These are phyloP conservation scores for Sander vitreus DNA, from an alignment of 2,113 vertebrate species.

Conservation along the genomic window DNA sequence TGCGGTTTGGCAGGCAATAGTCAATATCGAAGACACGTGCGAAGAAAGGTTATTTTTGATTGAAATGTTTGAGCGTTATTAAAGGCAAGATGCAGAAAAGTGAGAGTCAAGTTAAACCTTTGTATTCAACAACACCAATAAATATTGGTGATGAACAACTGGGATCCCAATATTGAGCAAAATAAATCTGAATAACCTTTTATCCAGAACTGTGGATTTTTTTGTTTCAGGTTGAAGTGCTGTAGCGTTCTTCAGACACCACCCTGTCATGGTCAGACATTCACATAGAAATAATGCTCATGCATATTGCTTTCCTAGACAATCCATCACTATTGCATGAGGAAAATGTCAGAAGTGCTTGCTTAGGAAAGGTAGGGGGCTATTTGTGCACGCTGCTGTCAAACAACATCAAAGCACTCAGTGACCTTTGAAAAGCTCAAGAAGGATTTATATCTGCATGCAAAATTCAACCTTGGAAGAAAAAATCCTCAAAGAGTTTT, in stretches of 20 bases:
- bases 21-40: neutral
- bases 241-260: neutral
- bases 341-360: conserved; percentile 58
- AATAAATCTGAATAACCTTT: rapidly evolving
- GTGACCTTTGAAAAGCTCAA: conserved; percentile 69
- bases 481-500: conserved; percentile 19
- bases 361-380: conserved; percentile 56
- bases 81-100: neutral
- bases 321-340: conserved; percentile 48
- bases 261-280: conserved; percentile 6
- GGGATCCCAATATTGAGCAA: neutral
- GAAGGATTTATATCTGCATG: conserved; percentile 62
- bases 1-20: neutral
- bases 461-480: conserved; percentile 59
- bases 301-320: conserved; percentile 47
- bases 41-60: neutral
- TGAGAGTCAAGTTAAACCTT: neutral
- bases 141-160: neutral
- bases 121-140: neutral
- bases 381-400: conserved; percentile 61
- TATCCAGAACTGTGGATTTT: neutral
- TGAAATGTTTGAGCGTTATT: neutral
- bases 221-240: neutral
- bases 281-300: conserved; percentile 37
- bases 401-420: conserved; percentile 62